These are phyloP conservation scores for Zelleria hepariella DNA, from an alignment of 2,888 invertebrate genomes.

Conservation along the genomic window DNA sequence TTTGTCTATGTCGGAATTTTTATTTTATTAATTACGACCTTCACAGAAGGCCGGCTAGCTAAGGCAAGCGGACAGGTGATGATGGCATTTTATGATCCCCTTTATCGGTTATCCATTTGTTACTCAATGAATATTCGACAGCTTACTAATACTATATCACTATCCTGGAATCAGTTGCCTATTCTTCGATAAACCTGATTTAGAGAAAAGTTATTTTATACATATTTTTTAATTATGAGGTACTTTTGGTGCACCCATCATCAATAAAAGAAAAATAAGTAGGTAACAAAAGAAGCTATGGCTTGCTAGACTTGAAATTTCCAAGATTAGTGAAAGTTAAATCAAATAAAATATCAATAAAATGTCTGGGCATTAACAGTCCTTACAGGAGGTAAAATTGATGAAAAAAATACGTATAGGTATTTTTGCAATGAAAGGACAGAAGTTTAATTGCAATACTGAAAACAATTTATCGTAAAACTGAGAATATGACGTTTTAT, in stretches of 20 bases:
- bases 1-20: slow-evolving; percentile 23
- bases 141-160: slow-evolving; percentile 21
- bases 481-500: not conserved
- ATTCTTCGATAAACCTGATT: not conserved
- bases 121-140: slow-evolving; percentile 36
- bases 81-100: slow-evolving; percentile 57
- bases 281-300: not conserved
- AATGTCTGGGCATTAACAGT: not conserved
- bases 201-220: too few relatives aligned
- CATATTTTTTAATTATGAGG: not conserved
- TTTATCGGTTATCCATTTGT: slow-evolving; percentile 58
- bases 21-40: slow-evolving; percentile 62
- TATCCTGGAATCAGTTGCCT: slow-evolving; percentile 20
- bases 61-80: slow-evolving; percentile 51
- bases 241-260: not conserved
- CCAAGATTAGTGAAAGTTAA: not conserved
- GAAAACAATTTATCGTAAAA: not conserved
- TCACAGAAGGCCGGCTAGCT: slow-evolving; percentile 39
- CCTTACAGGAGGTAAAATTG: not conserved
- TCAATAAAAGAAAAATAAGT: not conserved
- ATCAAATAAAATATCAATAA: too few relatives aligned
- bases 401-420: not conserved
- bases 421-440: not conserved
- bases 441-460: not conserved
- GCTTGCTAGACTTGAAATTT: not conserved